Evolutionary conservation across 2,113 vertebrate species (phyloP).

Genomic region (Glareola pratincola): DNA sequence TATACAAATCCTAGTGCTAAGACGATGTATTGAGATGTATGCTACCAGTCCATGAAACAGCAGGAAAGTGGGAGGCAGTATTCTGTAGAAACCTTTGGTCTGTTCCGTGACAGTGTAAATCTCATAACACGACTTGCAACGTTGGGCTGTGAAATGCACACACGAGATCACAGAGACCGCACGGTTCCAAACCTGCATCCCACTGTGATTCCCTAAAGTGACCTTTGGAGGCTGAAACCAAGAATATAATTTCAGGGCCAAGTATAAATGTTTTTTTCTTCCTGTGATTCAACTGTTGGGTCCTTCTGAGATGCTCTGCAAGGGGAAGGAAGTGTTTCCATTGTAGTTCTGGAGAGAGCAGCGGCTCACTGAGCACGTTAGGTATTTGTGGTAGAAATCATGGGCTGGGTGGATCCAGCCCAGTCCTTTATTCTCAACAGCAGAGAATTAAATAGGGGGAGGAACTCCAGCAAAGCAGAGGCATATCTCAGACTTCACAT

Average conservation of each 20-base stretch:
- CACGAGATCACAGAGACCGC: not conserved
- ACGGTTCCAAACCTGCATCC: not conserved
- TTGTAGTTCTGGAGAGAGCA: not conserved
- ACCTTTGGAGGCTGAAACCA: not conserved
- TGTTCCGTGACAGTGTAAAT: not conserved
- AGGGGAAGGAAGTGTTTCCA: not conserved
- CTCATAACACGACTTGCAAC: not conserved
- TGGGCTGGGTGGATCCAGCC: not conserved
- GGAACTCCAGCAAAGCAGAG: not conserved
- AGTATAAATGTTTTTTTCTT: not conserved
- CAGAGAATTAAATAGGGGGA: not conserved
- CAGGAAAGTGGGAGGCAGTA: not conserved
- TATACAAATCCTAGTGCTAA: not conserved
- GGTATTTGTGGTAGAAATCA: not conserved
- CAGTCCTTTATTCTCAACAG: not conserved
- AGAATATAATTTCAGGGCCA: not conserved
- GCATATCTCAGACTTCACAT: not conserved
- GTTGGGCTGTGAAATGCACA: not conserved
- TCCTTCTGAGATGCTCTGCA: not conserved
- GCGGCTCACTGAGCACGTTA: not conserved
- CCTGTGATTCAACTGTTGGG: not conserved
- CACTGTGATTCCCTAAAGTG: not conserved
- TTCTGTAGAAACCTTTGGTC: not conserved
- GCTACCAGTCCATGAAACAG: not conserved
- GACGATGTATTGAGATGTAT: not conserved